Base-by-base conservation (phyloP, 2,113 vertebrate species). In the Odobenus rosmarus region DNA sequence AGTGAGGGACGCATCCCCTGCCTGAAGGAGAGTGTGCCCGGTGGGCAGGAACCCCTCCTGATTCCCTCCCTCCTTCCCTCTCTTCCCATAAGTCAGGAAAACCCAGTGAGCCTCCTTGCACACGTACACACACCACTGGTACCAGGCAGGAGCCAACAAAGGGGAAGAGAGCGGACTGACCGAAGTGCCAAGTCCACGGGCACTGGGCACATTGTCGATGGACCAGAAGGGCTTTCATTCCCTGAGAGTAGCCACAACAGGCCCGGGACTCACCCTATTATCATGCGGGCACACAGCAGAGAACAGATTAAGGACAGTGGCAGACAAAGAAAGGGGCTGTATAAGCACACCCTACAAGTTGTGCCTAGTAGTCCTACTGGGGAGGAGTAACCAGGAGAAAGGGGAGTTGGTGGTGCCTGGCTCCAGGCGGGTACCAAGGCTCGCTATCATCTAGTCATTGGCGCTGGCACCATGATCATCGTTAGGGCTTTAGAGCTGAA, bases 1-100 rank as follows among this genome's bases (percentile, higher is more conserved):
- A 84, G 21, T 0, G 0, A 77, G n/a, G 39, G 33, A 53, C 1
- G 2, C 3, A 2, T 36, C 49, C 4, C 39, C 39, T 4, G 6
- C 46, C 10, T 1, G 3, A 33, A 46, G 59, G 72, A 87, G 67
- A 71, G 39, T 0, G 7, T 51, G 15, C 39, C 71, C 39, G 42
- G 57, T 33, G 61, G 82, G 57, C 53, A 86, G 31, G 24, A 86
- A 71, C 7, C 14, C 31, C 55, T 55, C 64, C 88, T 16, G 23
- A 19, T 31, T 69, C 62, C n/a, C 24, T 26, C 72, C 33, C 10
- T 46, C 8, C 9, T 76, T 14, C 64, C 90, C 13, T 82, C n/a
- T 64, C 62, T 89, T 46, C 53, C n/a, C 10, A 2, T 18, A 72
- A 23, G 69, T 82, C n/a, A 18, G 64, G 12, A 59, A 59, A 81